Percentiles rank a stretch among this genome's conserved stretches.
Evolutionary conservation across 2,888 invertebrate species (phyloP).

Genomic region (Drosophila buzzatii): DNA sequence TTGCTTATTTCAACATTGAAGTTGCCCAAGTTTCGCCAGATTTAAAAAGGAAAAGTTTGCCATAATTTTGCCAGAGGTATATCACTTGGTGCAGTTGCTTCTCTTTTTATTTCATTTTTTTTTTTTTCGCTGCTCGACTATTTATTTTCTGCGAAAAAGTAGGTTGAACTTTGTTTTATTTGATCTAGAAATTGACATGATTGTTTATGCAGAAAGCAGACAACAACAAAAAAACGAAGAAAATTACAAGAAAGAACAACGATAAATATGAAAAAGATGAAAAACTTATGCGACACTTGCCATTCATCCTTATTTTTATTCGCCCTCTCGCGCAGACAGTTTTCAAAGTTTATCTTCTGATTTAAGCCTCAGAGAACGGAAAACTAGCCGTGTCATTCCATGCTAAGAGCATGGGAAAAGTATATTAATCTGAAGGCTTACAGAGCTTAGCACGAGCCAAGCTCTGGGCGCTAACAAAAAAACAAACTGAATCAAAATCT

Average conservation of each 20-base stretch:
- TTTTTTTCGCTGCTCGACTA: constrained; percentile 21
- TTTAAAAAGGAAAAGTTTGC: constrained; percentile 68
- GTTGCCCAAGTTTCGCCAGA: constrained; percentile 58
- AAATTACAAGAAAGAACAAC: background rate
- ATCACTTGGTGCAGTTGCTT: constrained; percentile 45
- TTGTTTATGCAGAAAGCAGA: constrained; percentile 67
- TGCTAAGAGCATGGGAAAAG: constrained; percentile 2
- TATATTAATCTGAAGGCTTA: constrained; percentile 45
- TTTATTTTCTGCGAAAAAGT: constrained; percentile 52
- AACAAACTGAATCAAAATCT: constrained; percentile 6
- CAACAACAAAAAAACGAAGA: background rate
- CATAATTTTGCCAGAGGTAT: constrained; percentile 60
- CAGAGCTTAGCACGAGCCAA: constrained; percentile 44
- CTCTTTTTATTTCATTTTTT: background rate
- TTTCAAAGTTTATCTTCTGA: constrained; percentile 55
- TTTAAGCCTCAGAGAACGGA: constrained; percentile 26
- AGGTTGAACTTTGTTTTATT: constrained; percentile 72
- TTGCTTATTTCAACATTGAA: constrained; percentile 81
- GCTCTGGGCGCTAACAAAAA: background rate
- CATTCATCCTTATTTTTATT: constrained; percentile 30
- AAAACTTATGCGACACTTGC: constrained; percentile 59
- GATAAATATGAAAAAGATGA: constrained; percentile 29
- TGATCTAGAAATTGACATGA: constrained; percentile 76
- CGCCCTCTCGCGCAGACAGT: constrained; percentile 23
- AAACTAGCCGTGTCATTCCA: constrained; percentile 42